A percentile compares a stretch with the other conserved stretches of the same genome.
phyloP scores from a whole-genome alignment of 2,113 vertebrate species.

The Pteruthius melanotis region DNA sequence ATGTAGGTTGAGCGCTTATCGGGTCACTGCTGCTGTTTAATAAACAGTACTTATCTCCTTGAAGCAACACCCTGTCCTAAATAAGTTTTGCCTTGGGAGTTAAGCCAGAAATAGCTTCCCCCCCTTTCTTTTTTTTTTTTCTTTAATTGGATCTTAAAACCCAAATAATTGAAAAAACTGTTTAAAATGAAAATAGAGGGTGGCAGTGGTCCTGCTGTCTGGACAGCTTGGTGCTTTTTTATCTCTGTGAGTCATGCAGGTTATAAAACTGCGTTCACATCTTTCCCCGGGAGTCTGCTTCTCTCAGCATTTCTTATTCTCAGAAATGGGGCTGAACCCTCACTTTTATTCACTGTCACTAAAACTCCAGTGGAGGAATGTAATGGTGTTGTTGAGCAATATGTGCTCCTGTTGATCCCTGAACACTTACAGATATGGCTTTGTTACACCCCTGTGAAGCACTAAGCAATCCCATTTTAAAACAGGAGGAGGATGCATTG shows the following conservation, averaged over 20 bases:
- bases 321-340: neutral
- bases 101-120: slow-evolving; percentile 7
- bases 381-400: neutral
- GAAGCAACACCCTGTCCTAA: slow-evolving; percentile 43
- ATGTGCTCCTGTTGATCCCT: neutral
- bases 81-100: neutral
- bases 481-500: neutral
- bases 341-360: neutral
- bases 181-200: neutral
- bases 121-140: neutral
- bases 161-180: neutral
- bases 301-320: neutral
- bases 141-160: neutral
- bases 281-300: neutral
- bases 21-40: neutral
- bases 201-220: neutral
- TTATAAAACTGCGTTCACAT: neutral
- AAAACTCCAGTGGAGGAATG: neutral
- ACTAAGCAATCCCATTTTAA: neutral
- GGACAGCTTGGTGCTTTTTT: neutral
- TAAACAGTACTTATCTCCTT: slow-evolving; percentile 54
- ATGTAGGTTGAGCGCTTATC: slow-evolving; percentile 8
- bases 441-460: neutral
- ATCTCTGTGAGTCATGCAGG: neutral
- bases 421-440: fast-evolving